Conservation (phyloP, 1,140 invertebrate species). For the Lamellibrachia luymesi region DNA sequence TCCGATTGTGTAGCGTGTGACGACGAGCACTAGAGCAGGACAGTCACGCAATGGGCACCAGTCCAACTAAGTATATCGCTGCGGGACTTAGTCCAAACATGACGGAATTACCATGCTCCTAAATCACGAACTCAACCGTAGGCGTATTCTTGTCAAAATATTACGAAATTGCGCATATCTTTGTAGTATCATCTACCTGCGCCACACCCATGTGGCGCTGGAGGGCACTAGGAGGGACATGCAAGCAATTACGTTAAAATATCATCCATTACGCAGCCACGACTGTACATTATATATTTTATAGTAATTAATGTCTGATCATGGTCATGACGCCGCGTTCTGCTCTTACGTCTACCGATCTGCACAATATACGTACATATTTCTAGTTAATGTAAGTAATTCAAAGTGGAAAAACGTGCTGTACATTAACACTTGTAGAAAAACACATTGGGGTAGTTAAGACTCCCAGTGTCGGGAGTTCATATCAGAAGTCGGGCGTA, state of each 20-base stretch:
- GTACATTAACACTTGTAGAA: no score
- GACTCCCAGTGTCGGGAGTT: no score
- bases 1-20: not conserved
- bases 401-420: not conserved
- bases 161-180: not conserved
- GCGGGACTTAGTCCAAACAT: not conserved
- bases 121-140: not conserved
- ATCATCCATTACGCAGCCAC: not conserved
- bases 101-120: not conserved
- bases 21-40: not conserved
- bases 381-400: not conserved
- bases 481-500: no score
- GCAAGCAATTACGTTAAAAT: not conserved
- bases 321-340: not conserved
- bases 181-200: not conserved
- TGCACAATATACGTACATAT: not conserved
- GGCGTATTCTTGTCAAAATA: not conserved
- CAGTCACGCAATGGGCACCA: not conserved
- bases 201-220: no score
- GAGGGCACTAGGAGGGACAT: not conserved
- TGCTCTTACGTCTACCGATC: not conserved
- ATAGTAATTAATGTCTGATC: not conserved
- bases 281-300: not conserved
- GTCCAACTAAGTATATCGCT: not conserved
- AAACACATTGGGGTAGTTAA: no score